Evolutionary conservation across 2,113 vertebrate species (phyloP).

Genomic region (Ginglymostoma cirratum): DNA sequence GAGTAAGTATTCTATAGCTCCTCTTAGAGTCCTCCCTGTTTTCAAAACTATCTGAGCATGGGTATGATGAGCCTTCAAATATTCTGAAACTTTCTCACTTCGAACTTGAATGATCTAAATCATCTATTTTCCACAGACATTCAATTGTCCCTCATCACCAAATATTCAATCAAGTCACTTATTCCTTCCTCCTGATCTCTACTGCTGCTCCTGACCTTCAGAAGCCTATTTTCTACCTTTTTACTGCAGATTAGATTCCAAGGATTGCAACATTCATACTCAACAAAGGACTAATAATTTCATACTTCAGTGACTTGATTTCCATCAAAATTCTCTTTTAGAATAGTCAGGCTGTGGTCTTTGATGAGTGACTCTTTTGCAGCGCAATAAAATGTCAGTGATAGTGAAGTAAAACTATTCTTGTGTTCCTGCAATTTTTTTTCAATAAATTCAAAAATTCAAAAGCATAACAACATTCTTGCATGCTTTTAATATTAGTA

Average conservation of each 20-base stretch:
- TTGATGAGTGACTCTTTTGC: constrained; percentile 23
- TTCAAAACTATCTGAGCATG: constrained; percentile 23
- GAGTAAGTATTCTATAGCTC: constrained; percentile 4
- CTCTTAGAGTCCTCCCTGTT: background rate
- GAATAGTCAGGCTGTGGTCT: constrained; percentile 23
- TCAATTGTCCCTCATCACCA: constrained; percentile 28
- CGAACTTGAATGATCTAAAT: constrained; percentile 25
- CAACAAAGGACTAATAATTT: constrained; percentile 36
- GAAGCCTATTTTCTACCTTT: constrained; percentile 30
- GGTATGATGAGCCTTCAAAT: constrained; percentile 18
- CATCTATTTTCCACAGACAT: constrained; percentile 30
- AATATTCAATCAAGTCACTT: constrained; percentile 36
- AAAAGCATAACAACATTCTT: background rate
- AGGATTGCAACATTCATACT: constrained; percentile 30
- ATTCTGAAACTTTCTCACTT: constrained; percentile 17
- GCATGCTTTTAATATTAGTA: background rate
- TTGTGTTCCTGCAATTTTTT: background rate
- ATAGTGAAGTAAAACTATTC: background rate
- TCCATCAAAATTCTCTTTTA: constrained; percentile 30
- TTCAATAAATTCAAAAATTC: background rate
- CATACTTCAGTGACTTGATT: constrained; percentile 32
- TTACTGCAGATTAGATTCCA: constrained; percentile 34
- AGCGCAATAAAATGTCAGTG: background rate
- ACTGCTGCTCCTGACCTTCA: constrained; percentile 19
- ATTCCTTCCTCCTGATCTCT: constrained; percentile 24